These are phyloP conservation scores for Pararge aegeria DNA, from an alignment of 1,140 invertebrate genomes.

Conservation along the genomic window DNA sequence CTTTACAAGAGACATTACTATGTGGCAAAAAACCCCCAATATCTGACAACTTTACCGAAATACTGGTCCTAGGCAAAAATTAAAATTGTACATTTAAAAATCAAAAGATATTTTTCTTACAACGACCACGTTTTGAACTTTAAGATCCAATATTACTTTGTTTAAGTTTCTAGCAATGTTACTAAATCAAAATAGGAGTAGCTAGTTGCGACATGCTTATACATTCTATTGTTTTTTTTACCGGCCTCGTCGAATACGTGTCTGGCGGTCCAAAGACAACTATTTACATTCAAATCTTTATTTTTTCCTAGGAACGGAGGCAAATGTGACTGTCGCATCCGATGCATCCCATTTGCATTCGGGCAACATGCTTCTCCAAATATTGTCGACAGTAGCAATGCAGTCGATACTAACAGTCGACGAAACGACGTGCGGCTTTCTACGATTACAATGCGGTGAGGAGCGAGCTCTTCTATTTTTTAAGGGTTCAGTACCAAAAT, in stretches of 20 bases:
- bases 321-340: slow-evolving; percentile 34
- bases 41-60: no score
- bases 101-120: no score
- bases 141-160: no score
- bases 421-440: background rate
- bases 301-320: slow-evolving; percentile 35
- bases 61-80: no score
- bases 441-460: background rate
- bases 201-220: background rate
- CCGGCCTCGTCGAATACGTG: slow-evolving; percentile 30
- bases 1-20: no score
- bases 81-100: no score
- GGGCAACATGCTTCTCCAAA: slow-evolving; percentile 10
- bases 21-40: no score
- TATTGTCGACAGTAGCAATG: slow-evolving; percentile 3
- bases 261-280: slow-evolving; percentile 20
- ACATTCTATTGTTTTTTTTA: slow-evolving; percentile 28
- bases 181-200: background rate
- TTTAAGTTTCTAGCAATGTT: background rate
- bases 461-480: background rate
- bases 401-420: background rate
- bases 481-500: background rate
- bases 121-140: no score
- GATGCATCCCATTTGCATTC: slow-evolving; percentile 31
- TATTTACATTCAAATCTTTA: slow-evolving; percentile 38